Evolutionary conservation across 2,888 invertebrate genomes (phyloP).

Genomic region (Mythimna pallens): DNA sequence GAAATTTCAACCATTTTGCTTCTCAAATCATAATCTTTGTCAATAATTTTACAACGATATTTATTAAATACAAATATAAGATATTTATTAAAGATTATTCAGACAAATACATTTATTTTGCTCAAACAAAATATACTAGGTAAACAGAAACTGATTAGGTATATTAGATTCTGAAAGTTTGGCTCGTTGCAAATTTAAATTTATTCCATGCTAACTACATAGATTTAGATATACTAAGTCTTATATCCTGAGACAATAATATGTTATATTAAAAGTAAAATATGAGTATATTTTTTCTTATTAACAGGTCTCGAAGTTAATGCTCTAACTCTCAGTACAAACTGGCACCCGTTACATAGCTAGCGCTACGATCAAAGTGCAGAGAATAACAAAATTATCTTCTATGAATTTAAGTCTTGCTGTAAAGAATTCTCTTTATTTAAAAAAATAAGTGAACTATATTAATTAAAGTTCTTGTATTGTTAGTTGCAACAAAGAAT

Average conservation of each 20-base stretch:
- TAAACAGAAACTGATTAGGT: background rate
- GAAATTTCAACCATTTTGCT: slow-evolving; percentile 16
- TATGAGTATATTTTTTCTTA: background rate
- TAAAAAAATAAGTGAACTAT: too few relatives aligned
- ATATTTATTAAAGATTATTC: slow-evolving; percentile 2
- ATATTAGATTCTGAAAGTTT: slow-evolving; percentile 13
- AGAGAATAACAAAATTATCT: background rate
- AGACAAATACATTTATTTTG: background rate
- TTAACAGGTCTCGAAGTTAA: background rate
- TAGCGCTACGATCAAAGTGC: too few relatives aligned
- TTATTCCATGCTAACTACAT: slow-evolving; percentile 10
- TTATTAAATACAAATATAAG: slow-evolving; percentile 1
- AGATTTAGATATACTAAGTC: slow-evolving; percentile 1
- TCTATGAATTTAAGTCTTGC: background rate
- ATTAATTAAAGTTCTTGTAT: too few relatives aligned
- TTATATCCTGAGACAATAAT: background rate
- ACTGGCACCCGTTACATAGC: too few relatives aligned
- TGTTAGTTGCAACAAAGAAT: background rate
- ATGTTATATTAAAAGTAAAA: background rate
- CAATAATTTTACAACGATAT: background rate
- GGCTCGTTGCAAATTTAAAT: slow-evolving; percentile 7
- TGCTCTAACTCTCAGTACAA: too few relatives aligned
- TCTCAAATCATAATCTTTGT: background rate
- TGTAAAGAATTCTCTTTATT: too few relatives aligned
- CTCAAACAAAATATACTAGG: slow-evolving; percentile 13